Evolutionary conservation across 2,113 vertebrate species (phyloP).

Genomic region (Nanorana parkeri): DNA sequence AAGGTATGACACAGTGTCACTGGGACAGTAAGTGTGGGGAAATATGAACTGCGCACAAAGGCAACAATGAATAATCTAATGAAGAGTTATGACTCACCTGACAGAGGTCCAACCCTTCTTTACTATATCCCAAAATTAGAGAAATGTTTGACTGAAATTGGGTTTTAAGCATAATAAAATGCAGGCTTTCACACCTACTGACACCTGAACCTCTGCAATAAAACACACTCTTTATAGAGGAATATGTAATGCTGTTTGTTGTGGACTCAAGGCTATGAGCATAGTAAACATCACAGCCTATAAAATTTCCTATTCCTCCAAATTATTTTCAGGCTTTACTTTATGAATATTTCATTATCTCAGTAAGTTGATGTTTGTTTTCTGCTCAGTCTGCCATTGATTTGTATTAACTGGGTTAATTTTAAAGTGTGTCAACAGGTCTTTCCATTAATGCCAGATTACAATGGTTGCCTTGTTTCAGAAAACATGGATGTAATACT

Average conservation of each 20-base stretch:
- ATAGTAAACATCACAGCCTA: background rate
- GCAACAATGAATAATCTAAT: too few relatives aligned
- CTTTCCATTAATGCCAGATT: constrained; percentile 15
- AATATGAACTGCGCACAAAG: too few relatives aligned
- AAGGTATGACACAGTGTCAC: too few relatives aligned
- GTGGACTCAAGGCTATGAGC: background rate
- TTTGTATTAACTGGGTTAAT: constrained; percentile 6
- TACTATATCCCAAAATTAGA: too few relatives aligned
- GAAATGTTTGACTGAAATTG: too few relatives aligned
- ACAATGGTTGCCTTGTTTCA: background rate
- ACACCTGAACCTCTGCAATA: background rate
- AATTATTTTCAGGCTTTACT: background rate
- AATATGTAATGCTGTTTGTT: background rate
- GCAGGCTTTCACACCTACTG: too few relatives aligned
- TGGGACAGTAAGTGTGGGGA: too few relatives aligned
- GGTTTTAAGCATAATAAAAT: too few relatives aligned
- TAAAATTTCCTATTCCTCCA: background rate
- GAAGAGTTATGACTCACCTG: too few relatives aligned
- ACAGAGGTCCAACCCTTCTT: too few relatives aligned
- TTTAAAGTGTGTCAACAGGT: constrained; percentile 13
- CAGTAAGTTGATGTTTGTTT: constrained; percentile 27
- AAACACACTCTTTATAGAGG: background rate
- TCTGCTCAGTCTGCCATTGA: background rate
- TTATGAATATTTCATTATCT: constrained; percentile 42
- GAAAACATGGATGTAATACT: background rate